Evolutionary conservation across 53 echinoderm and acorn worm genomes (phyloP).

Genomic region (Temnopleurus reevesii): DNA sequence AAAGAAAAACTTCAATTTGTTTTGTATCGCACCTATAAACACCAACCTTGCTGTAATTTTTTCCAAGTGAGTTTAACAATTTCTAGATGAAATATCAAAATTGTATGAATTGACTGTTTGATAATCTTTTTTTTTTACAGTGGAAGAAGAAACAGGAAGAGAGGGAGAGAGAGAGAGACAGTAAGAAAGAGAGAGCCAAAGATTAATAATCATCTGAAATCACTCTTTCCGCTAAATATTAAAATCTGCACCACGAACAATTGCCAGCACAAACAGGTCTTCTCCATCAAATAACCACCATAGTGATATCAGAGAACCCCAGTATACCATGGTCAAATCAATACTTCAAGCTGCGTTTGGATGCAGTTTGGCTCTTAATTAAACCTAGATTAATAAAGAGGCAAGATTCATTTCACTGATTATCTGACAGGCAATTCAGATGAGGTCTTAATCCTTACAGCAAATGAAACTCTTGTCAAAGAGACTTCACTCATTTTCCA

Average conservation of each 20-base stretch:
- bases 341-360: conserved; percentile 8
- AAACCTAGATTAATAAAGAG: conserved; percentile 14
- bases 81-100: too few species aligned
- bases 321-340: conserved; percentile 19
- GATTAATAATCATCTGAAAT: too few species aligned
- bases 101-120: too few species aligned
- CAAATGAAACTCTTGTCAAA: background rate
- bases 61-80: too few species aligned
- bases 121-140: too few species aligned
- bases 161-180: background rate
- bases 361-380: background rate
- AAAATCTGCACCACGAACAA: too few species aligned
- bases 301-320: background rate
- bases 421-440: conserved; percentile 24
- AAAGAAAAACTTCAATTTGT: too few species aligned
- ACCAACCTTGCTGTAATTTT: too few species aligned
- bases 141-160: background rate
- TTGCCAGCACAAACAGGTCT: too few species aligned
- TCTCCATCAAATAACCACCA: background rate
- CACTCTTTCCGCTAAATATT: too few species aligned
- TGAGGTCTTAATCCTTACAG: background rate
- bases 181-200: background rate
- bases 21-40: too few species aligned
- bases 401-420: conserved; percentile 20
- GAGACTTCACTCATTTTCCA: background rate